A percentile compares a stretch with the other conserved stretches of the same genome.
Evolutionary conservation across 2,888 invertebrate genomes (phyloP).

Genomic region (Spialia ferax): DNA sequence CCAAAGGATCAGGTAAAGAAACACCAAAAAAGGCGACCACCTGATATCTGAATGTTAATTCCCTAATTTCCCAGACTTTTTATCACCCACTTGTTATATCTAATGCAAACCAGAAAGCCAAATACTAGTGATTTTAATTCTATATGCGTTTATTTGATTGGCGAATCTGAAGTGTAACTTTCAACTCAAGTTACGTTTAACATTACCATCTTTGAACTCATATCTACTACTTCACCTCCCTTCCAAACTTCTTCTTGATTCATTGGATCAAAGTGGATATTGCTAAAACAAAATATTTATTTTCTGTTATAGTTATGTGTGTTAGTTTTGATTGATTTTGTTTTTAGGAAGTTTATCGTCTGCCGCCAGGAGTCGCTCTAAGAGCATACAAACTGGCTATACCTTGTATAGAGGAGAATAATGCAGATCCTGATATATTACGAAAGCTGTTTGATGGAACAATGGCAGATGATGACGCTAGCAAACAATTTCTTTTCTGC

Average conservation of each 20-base stretch:
- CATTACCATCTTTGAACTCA: no score
- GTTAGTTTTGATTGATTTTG: background rate
- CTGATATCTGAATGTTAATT: no score
- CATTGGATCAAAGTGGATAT: no score
- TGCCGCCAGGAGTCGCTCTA: background rate
- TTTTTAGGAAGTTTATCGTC: conserved; percentile 3
- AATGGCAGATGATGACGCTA: conserved; percentile 5
- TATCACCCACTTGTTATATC: no score
- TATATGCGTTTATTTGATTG: no score
- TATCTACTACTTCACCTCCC: no score
- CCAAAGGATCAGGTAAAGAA: background rate
- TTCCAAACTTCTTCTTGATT: no score
- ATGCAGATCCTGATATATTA: conserved; percentile 12
- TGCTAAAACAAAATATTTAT: background rate
- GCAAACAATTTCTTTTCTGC: conserved; percentile 19
- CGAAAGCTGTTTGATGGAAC: conserved; percentile 18
- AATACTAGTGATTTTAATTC: no score
- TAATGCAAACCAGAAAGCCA: no score
- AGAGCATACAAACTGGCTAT: conserved; percentile 4
- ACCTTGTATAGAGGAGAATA: conserved; percentile 24
- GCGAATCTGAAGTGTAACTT: no score
- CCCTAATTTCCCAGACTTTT: no score
- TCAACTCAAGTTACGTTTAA: no score
- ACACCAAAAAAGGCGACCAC: background rate
- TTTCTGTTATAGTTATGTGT: background rate